Conservation (phyloP, 2,113 vertebrate species). For the Paraplagusia blochii region DNA sequence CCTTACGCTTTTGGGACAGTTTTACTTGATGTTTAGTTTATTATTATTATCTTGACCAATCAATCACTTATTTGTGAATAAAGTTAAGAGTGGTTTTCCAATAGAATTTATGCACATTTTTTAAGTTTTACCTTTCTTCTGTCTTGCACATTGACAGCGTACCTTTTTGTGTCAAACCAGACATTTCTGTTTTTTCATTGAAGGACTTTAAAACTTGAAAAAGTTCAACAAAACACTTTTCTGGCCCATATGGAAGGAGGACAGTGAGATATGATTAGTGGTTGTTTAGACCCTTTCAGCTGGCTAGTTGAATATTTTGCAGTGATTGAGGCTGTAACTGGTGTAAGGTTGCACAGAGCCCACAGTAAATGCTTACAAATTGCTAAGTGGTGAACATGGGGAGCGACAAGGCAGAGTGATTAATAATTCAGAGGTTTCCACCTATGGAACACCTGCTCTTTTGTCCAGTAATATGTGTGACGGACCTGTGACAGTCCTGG, state of each 20-base stretch:
- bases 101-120: too few species aligned
- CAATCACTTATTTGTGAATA: too few species aligned
- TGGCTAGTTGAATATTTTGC: conserved; percentile 26
- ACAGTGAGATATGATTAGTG: background rate
- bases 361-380: conserved; percentile 65
- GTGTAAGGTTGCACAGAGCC: conserved; percentile 57
- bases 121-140: too few species aligned
- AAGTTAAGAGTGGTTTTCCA: too few species aligned
- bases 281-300: conserved; percentile 14
- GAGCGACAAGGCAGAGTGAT: conserved; percentile 45
- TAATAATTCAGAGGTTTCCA: conserved; percentile 59
- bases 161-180: too few species aligned
- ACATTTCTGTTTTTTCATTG: too few species aligned
- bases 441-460: conserved; percentile 53
- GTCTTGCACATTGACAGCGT: too few species aligned
- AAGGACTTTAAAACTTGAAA: background rate
- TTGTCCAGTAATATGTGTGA: conserved; percentile 14
- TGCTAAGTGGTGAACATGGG: conserved; percentile 52
- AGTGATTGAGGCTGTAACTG: conserved; percentile 24
- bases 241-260: background rate
- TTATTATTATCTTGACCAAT: too few species aligned
- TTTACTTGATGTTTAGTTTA: too few species aligned
- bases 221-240: background rate
- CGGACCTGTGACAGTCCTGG: background rate
- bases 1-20: too few species aligned